phyloP scores from a whole-genome alignment of 2,113 vertebrate species.

The Solenodon paradoxus region DNA sequence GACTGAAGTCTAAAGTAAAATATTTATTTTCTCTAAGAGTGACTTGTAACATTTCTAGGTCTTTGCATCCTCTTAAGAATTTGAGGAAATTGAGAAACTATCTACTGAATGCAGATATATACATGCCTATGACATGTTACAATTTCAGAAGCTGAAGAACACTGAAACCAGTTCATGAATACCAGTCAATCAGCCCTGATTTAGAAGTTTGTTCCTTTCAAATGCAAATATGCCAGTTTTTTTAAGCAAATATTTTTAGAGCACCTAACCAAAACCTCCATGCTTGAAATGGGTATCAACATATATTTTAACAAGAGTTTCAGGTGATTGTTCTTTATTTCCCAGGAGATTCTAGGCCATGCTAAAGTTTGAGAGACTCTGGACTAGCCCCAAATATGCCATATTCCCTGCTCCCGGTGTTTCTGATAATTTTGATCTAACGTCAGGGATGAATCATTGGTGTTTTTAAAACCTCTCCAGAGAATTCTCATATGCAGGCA shows the following conservation, averaged over 20 bases:
- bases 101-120: not conserved
- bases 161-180: not conserved
- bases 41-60: not conserved
- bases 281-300: not conserved
- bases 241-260: slow-evolving; percentile 34
- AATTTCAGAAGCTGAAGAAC: not conserved
- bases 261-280: not conserved
- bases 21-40: not conserved
- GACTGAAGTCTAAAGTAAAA: not conserved
- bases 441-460: not conserved
- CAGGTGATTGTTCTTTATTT: not conserved
- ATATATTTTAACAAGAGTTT: not conserved
- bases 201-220: slow-evolving; percentile 25
- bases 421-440: not conserved
- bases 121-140: no score
- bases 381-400: not conserved
- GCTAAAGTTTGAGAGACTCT: not conserved
- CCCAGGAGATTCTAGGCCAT: not conserved
- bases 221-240: not conserved
- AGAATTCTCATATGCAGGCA: not conserved
- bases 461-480: not conserved
- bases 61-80: not conserved
- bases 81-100: not conserved
- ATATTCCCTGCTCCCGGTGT: not conserved
- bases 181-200: not conserved